phyloP scores from a whole-genome alignment of 2,797 vertebrate species.

The Acanthurus leucopareius region DNA sequence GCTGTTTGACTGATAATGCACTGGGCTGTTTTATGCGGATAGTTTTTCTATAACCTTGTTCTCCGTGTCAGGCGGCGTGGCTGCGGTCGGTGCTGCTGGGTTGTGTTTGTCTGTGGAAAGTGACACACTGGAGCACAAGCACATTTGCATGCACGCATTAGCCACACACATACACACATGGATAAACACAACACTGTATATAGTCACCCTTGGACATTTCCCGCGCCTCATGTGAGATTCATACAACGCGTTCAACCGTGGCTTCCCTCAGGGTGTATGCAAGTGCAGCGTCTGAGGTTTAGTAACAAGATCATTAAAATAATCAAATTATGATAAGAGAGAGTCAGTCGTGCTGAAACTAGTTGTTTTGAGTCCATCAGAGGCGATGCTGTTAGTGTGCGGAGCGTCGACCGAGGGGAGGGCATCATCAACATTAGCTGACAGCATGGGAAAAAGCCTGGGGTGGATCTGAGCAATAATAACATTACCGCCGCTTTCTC shows the following conservation, averaged over 20 bases:
- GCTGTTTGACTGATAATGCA: conserved; percentile 77
- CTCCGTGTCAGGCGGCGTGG: conserved; percentile 57
- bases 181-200: conserved; percentile 68
- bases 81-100: conserved; percentile 60
- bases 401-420: conserved; percentile 56
- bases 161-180: conserved; percentile 49
- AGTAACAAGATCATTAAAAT: conserved; percentile 89
- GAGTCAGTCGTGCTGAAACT: conserved; percentile 84
- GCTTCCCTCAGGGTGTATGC: conserved; percentile 72
- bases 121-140: conserved; percentile 56
- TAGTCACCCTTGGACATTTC: conserved; percentile 78
- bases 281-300: conserved; percentile 78
- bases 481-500: conserved; percentile 75
- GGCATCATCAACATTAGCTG: conserved; percentile 81
- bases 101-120: conserved; percentile 63
- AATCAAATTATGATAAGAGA: conserved; percentile 88
- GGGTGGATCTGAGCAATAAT: conserved; percentile 75
- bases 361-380: conserved; percentile 83
- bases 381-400: conserved; percentile 72
- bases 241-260: conserved; percentile 79
- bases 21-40: conserved; percentile 73
- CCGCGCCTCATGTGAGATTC: conserved; percentile 80
- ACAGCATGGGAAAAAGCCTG: conserved; percentile 76
- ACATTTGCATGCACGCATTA: conserved; percentile 57
- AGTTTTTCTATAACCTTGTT: conserved; percentile 78